Percentiles rank a stretch among this genome's conserved stretches.
Conservation (phyloP, 2,888 invertebrate genomes). For the Spodoptera exigua region DNA sequence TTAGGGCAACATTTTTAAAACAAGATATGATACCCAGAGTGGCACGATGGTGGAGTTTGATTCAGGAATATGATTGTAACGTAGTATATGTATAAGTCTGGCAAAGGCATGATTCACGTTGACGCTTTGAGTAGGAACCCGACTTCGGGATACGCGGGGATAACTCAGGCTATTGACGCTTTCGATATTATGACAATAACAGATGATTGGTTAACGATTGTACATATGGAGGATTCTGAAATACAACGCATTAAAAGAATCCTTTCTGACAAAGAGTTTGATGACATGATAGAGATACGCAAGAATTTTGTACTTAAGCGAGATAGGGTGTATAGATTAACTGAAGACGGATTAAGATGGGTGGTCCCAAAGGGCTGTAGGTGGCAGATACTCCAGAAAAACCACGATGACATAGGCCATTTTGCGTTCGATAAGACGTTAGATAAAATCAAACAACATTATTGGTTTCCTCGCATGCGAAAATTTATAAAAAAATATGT, state of each 20-base stretch:
- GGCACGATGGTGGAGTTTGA: slow-evolving; percentile 41
- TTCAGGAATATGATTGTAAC: slow-evolving; percentile 42
- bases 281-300: slow-evolving; percentile 1
- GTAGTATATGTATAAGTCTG: slow-evolving; percentile 30
- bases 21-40: slow-evolving; percentile 42
- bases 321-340: slow-evolving; percentile 8
- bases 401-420: slow-evolving; percentile 50
- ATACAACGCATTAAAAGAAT: slow-evolving; percentile 5
- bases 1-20: slow-evolving; percentile 24
- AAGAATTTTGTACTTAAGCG: slow-evolving; percentile 4
- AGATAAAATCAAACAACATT: slow-evolving; percentile 21
- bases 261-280: not conserved
- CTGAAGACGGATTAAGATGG: slow-evolving; percentile 17
- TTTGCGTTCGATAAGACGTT: slow-evolving; percentile 37
- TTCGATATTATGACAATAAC: not conserved
- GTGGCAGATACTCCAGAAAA: slow-evolving; percentile 35
- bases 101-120: slow-evolving; percentile 36
- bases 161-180: slow-evolving; percentile 3
- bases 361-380: slow-evolving; percentile 30
- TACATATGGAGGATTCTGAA: slow-evolving; percentile 7
- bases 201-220: slow-evolving; percentile 5
- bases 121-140: slow-evolving; percentile 34
- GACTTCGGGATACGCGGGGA: not conserved
- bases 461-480: slow-evolving; percentile 40
- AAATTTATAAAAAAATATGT: slow-evolving; percentile 42